phyloP scores from a whole-genome alignment of 2,888 invertebrate genomes.

The Agapetus fuscipes region DNA sequence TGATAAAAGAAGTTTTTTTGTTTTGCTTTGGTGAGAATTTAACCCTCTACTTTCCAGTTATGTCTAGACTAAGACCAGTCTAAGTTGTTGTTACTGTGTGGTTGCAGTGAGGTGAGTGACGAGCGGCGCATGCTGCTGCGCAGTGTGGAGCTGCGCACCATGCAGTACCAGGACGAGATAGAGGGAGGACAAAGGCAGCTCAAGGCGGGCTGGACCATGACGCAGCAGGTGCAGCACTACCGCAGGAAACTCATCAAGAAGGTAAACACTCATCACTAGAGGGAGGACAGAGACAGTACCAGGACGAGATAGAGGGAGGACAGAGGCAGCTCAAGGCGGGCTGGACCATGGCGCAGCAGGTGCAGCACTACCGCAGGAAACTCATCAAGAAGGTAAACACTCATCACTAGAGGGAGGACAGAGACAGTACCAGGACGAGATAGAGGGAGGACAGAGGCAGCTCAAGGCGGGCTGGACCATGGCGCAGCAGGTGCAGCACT shows the following conservation, averaged over 20 bases:
- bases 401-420: too few relatives aligned
- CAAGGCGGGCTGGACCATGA: conserved; percentile 63
- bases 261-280: conserved; percentile 37
- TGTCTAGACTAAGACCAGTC: too few relatives aligned
- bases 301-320: conserved; percentile 90
- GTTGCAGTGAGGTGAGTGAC: conserved; percentile 48
- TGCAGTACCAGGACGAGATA: conserved; percentile 93
- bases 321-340: conserved; percentile 60
- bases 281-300: too few relatives aligned
- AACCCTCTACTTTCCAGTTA: too few relatives aligned
- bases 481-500: conserved; percentile 80
- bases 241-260: conserved; percentile 80
- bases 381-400: conserved; percentile 67
- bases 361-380: conserved; percentile 84
- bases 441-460: conserved; percentile 74
- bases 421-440: conserved; percentile 94
- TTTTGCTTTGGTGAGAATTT: too few relatives aligned
- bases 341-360: conserved; percentile 71
- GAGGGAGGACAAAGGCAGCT: conserved; percentile 72
- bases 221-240: conserved; percentile 85
- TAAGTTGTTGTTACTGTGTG: too few relatives aligned
- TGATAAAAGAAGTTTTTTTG: too few relatives aligned
- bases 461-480: conserved; percentile 66
- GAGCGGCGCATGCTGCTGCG: conserved; percentile 67
- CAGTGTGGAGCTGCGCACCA: conserved; percentile 90